Evolutionary conservation across 2,888 invertebrate species (phyloP).

Genomic region (Cheilosia scutellata): DNA sequence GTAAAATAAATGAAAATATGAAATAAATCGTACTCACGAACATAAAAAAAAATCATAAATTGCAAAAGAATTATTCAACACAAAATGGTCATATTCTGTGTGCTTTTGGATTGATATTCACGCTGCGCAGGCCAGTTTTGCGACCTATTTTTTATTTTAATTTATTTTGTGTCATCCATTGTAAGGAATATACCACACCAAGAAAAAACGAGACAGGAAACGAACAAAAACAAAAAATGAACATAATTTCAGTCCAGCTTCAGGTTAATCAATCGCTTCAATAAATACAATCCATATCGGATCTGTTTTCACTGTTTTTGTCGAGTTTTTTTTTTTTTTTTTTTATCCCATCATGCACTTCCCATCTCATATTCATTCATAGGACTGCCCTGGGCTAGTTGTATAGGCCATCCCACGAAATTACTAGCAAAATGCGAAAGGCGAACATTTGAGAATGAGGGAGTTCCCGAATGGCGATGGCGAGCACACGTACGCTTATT

Average conservation of each 20-base stretch:
- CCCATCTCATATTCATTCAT: constrained; percentile 37
- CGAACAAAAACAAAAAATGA: too few relatives aligned
- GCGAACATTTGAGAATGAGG: constrained; percentile 40
- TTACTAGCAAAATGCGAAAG: constrained; percentile 34
- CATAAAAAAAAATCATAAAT: background rate
- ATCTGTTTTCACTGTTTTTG: constrained; percentile 41
- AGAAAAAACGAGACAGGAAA: constrained; percentile 9
- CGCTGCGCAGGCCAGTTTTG: constrained; percentile 18
- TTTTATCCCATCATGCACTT: constrained; percentile 19
- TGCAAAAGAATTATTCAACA: background rate
- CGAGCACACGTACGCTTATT: constrained; percentile 60
- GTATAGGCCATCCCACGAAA: constrained; percentile 49
- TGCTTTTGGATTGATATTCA: constrained; percentile 52
- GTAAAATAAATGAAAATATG: constrained; percentile 5
- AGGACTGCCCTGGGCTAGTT: constrained; percentile 10
- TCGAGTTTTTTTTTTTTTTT: constrained; percentile 24
- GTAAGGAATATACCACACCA: constrained; percentile 43
- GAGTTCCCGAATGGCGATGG: constrained; percentile 5
- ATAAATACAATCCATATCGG: constrained; percentile 64
- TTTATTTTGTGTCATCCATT: constrained; percentile 42
- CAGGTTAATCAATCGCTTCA: constrained; percentile 73
- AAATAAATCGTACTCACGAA: background rate
- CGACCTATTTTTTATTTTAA: constrained; percentile 29
- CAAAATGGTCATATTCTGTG: background rate
- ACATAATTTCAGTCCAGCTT: constrained; percentile 15